Evolutionary conservation across 2,797 vertebrate species (phyloP).

Genomic region (Prionace glauca): DNA sequence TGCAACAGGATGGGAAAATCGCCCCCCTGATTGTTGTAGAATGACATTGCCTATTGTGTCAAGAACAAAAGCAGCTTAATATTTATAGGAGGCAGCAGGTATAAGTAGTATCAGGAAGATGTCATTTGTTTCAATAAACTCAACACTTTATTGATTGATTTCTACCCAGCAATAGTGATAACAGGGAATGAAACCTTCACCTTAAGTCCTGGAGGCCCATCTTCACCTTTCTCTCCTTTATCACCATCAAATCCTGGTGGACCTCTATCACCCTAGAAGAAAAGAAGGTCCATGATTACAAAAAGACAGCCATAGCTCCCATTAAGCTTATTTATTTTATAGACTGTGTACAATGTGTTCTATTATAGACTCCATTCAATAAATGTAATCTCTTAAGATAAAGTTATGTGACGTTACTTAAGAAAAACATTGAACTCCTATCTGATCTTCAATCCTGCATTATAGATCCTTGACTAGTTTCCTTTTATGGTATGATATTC

Average conservation of each 20-base stretch:
- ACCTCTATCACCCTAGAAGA: constrained; percentile 66
- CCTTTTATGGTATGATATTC: not conserved
- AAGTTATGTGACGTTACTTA: not conserved
- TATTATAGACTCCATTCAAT: not conserved
- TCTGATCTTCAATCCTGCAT: not conserved
- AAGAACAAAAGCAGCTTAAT: not conserved
- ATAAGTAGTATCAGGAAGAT: too few species aligned
- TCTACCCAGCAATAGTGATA: not conserved
- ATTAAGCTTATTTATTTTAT: not conserved
- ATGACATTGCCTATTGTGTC: not conserved
- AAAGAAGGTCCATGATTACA: not conserved
- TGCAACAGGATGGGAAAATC: too few species aligned
- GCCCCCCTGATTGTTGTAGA: not conserved
- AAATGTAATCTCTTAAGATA: not conserved
- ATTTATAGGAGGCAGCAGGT: not conserved
- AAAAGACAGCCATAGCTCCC: not conserved
- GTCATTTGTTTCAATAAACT: not conserved
- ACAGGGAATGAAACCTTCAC: constrained; percentile 48
- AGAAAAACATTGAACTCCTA: not conserved
- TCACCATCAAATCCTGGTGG: constrained; percentile 80
- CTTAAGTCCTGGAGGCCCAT: constrained; percentile 76
- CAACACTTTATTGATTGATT: not conserved
- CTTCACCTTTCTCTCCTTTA: constrained; percentile 88
- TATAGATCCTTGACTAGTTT: not conserved
- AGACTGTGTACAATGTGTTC: not conserved